phyloP scores from a whole-genome alignment of 2,113 vertebrate species.

The Corythornis madagascariensis region DNA sequence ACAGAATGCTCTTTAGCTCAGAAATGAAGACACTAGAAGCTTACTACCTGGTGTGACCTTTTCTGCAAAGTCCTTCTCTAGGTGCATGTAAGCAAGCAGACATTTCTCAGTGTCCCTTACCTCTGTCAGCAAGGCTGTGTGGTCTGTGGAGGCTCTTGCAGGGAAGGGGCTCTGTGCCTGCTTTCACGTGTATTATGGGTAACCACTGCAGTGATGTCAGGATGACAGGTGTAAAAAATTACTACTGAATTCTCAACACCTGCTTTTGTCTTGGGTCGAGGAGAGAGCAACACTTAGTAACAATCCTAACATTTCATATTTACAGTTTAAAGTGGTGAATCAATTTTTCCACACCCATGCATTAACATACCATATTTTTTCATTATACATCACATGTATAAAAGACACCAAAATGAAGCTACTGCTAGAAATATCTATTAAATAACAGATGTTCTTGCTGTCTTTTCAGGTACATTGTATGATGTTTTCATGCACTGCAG shows the following conservation, averaged over 20 bases:
- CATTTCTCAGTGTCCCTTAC: not conserved
- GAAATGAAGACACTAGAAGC: slow-evolving; percentile 10
- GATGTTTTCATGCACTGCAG: not conserved
- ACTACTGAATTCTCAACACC: not conserved
- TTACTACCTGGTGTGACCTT: not conserved
- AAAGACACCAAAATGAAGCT: not conserved
- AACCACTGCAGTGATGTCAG: not conserved
- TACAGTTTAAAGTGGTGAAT: not conserved
- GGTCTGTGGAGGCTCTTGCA: not conserved
- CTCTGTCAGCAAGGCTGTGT: not conserved
- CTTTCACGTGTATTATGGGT: not conserved
- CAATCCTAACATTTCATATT: not conserved
- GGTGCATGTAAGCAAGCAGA: not conserved
- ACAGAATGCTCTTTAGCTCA: not conserved
- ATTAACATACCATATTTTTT: not conserved
- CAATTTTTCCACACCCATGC: not conserved
- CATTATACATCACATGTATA: not conserved
- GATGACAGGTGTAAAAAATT: not conserved
- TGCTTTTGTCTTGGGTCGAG: not conserved
- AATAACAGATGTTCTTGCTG: not conserved
- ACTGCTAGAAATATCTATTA: not conserved
- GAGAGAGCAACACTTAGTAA: not conserved
- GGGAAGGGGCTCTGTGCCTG: not conserved
- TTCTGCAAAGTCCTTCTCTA: not conserved
- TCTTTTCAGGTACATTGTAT: slow-evolving; percentile 12